Evolutionary conservation across 1,140 invertebrate genomes (phyloP).

Genomic region (Drosophila nannoptera): DNA sequence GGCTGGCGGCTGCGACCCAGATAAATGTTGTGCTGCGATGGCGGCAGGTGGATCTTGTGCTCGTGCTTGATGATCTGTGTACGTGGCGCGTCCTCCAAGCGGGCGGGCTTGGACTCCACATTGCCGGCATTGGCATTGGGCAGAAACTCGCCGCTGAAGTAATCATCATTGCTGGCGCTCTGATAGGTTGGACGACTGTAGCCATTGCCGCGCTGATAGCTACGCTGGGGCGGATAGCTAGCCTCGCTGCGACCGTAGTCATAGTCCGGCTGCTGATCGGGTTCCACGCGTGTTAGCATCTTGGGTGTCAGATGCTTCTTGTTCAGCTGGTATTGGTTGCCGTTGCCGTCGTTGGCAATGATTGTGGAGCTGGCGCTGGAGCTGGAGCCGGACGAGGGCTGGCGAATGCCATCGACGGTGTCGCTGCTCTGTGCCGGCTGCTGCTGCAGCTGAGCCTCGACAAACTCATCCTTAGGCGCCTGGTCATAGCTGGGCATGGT

Average conservation of each 20-base stretch:
- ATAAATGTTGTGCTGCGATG: slow-evolving; percentile 75
- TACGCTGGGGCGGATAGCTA: slow-evolving; percentile 40
- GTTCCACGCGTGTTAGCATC: slow-evolving; percentile 51
- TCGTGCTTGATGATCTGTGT: slow-evolving; percentile 73
- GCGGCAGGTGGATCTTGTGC: slow-evolving; percentile 71
- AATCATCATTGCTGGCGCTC: slow-evolving; percentile 56
- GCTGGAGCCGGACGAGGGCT: slow-evolving; percentile 6
- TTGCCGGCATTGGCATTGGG: slow-evolving; percentile 56
- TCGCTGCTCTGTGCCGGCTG: slow-evolving; percentile 45
- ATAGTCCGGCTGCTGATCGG: slow-evolving; percentile 50
- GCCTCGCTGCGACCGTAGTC: slow-evolving; percentile 39
- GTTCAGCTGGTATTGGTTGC: slow-evolving; percentile 62
- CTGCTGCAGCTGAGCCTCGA: slow-evolving; percentile 61
- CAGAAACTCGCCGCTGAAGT: slow-evolving; percentile 65
- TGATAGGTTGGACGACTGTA: slow-evolving; percentile 56
- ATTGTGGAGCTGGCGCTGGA: slow-evolving; percentile 32
- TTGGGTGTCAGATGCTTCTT: slow-evolving; percentile 55
- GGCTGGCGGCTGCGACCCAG: slow-evolving; percentile 49
- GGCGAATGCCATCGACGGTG: slow-evolving; percentile 38
- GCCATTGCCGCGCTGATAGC: slow-evolving; percentile 47
- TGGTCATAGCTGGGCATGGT: slow-evolving; percentile 68
- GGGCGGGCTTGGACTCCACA: slow-evolving; percentile 63
- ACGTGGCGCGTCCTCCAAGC: slow-evolving; percentile 52
- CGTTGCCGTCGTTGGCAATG: slow-evolving; percentile 48
- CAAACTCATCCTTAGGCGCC: slow-evolving; percentile 60